Evolutionary conservation across 2,888 invertebrate genomes (phyloP), one percentile per base, ranked within the genome.

Genomic region (Epistrophe grossulariae): DNA sequence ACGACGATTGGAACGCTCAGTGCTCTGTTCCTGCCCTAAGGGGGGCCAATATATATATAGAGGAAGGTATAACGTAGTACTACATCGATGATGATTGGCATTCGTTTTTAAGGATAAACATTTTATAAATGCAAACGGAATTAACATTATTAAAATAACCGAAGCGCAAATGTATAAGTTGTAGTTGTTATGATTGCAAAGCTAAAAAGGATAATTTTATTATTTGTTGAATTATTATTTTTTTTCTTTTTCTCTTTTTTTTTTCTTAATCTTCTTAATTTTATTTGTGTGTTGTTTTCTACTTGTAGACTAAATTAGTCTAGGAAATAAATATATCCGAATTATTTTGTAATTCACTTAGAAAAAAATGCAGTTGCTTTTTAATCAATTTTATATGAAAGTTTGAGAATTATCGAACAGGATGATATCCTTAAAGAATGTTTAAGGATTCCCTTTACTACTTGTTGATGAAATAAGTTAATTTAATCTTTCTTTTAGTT

Each of bases 1-100:
- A 15, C n/a, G 40, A 31, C 35, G 38, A 45, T 15, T 43, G 64
- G 24, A 62, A 15, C 19, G 62, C 24, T 62, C 13, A 3, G 15
- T 66, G n/a, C 17, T 13, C 66, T 68, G 52, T 31, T 66, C 6
- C 7, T 68, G 68, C 55, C 78, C 78, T 50, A 11, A 68, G 82
- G 85, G 78, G 66, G 70, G 66, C 7, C 0, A 38, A 38, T 13
- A 10, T 35, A 11, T 17, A 11, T n/a, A n/a, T 11, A 38, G 59
- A 59, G 59, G 5, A 60, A 60, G 19, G 19, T 66, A 24, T n/a
- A n/a, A n/a, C 24, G 24, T 24, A 24, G 2, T 24, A 24, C 24
- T n/a, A 80, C 84, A 82, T 82, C 70, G 82, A 85, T 85, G 85
- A 85, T 85, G 85, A 85, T 85, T 85, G 85, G 78, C 74, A 38